phyloP scores from a whole-genome alignment of 2,113 vertebrate species.

The Garra rufa region DNA sequence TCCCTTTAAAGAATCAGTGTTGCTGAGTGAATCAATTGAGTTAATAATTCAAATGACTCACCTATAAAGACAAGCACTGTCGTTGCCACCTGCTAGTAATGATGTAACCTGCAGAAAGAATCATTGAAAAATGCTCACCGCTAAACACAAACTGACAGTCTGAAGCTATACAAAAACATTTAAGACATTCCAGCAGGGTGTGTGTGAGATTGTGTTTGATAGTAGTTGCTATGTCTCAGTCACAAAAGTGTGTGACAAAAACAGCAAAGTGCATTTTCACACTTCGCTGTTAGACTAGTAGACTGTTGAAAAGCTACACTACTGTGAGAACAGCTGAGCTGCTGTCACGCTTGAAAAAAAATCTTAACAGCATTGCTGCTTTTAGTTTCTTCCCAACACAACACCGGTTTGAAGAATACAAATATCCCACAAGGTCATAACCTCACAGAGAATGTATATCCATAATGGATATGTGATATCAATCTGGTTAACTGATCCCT shows the following conservation, averaged over 20 bases:
- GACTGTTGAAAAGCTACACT: background rate
- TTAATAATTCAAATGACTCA: background rate
- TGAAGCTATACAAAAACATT: background rate
- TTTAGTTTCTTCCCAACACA: background rate
- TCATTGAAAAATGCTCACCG: background rate
- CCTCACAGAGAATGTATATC: background rate
- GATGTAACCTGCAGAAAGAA: background rate
- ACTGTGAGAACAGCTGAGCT: background rate
- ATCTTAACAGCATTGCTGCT: background rate
- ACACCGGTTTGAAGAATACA: background rate
- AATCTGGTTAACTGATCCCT: background rate
- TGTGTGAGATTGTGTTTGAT: background rate
- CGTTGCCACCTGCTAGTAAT: background rate
- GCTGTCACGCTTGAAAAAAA: background rate
- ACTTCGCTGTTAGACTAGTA: background rate
- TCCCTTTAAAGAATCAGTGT: background rate
- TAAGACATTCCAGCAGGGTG: background rate
- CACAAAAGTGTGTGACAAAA: background rate
- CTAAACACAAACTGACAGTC: background rate
- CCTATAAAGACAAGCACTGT: background rate
- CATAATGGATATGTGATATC: slow-evolving; percentile 1
- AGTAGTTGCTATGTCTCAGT: background rate
- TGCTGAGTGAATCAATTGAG: background rate
- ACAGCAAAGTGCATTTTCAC: background rate
- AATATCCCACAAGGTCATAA: background rate